Percentiles rank a stretch among this genome's conserved stretches.
Evolutionary conservation across 2,797 vertebrate genomes (phyloP).

Genomic region (Merluccius polli): DNA sequence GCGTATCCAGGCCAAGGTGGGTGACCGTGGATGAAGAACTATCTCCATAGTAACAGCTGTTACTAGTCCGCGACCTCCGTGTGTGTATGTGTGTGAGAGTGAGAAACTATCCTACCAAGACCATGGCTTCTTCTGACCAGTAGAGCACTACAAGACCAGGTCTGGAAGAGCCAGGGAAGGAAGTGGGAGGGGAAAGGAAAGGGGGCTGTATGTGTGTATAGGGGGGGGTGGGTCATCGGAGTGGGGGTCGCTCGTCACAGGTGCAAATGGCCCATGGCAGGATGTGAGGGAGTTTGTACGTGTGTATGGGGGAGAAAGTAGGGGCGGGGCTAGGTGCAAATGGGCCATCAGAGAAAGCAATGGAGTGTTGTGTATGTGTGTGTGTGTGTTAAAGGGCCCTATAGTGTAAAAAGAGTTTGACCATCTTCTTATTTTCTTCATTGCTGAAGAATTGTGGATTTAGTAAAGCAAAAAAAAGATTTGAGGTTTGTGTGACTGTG

Average conservation of each 20-base stretch:
- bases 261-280: conserved; percentile 57
- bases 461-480: no score
- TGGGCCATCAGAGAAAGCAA: conserved; percentile 40
- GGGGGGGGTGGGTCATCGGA: conserved; percentile 17
- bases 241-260: conserved; percentile 49
- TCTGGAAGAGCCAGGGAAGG: conserved; percentile 19
- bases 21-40: conserved; percentile 54
- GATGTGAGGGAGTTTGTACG: conserved; percentile 12
- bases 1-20: conserved; percentile 63
- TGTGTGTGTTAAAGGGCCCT: not conserved
- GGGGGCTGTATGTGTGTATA: conserved; percentile 26
- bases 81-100: not conserved
- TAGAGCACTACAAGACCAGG: conserved; percentile 15
- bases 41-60: conserved; percentile 54
- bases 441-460: no score
- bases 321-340: conserved; percentile 30
- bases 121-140: conserved; percentile 28
- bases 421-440: no score
- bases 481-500: not conserved
- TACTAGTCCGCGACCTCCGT: not conserved
- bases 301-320: conserved; percentile 35
- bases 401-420: not conserved
- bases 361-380: conserved; percentile 16
- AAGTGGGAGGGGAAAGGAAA: conserved; percentile 44
- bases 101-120: not conserved